These are phyloP conservation scores for Amitus sp. DNA, from an alignment of 2,888 invertebrate genomes.

Conservation along the genomic window DNA sequence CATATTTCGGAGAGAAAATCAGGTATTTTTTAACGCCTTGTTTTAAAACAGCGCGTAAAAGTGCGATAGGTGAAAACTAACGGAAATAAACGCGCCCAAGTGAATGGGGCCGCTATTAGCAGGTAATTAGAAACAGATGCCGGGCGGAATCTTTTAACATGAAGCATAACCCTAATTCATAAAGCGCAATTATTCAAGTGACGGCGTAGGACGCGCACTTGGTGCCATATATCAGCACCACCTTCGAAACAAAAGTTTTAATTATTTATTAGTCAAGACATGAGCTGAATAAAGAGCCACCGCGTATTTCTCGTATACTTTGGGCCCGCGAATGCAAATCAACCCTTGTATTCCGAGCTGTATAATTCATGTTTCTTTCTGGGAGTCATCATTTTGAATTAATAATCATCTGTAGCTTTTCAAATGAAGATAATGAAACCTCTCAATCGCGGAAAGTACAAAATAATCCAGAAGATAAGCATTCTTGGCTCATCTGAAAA, in stretches of 20 bases:
- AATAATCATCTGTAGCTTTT: too few species aligned
- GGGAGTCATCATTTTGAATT: background rate
- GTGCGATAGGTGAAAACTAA: constrained; percentile 47
- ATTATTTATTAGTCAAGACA: constrained; percentile 64
- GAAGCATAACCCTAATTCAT: constrained; percentile 66
- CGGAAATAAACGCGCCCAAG: constrained; percentile 58
- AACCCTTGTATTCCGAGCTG: background rate
- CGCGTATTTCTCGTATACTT: constrained; percentile 34
- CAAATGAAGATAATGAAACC: background rate
- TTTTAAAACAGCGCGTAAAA: constrained; percentile 19
- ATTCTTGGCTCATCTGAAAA: too few species aligned
- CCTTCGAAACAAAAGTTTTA: constrained; percentile 64
- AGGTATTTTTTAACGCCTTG: too few species aligned
- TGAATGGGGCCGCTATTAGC: constrained; percentile 62
- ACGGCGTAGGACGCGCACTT: constrained; percentile 51
- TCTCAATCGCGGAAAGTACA: too few species aligned
- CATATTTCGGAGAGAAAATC: too few species aligned
- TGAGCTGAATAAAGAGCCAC: constrained; percentile 54
- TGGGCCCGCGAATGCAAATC: constrained; percentile 39
- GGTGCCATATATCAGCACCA: constrained; percentile 58
- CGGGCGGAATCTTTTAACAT: constrained; percentile 65
- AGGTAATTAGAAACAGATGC: constrained; percentile 67
- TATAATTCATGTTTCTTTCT: background rate
- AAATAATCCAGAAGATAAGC: too few species aligned
- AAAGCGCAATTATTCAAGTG: constrained; percentile 64